Conservation (phyloP, 2,888 invertebrate genomes). For the Yponomeuta cagnagella region DNA sequence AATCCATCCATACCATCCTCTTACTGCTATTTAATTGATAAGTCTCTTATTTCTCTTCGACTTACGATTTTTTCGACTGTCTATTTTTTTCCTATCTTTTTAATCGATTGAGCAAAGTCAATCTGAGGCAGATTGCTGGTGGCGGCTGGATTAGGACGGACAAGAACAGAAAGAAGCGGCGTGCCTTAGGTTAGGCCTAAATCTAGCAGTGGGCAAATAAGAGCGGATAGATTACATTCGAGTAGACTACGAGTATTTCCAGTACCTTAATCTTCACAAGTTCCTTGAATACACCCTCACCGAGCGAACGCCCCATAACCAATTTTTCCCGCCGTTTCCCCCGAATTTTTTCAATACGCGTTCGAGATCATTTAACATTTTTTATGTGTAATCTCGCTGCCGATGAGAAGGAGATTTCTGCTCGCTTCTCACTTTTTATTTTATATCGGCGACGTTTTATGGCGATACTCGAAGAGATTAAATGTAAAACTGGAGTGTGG, state of each 20-base stretch:
- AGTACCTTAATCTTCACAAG: not conserved
- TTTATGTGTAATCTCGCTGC: constrained; percentile 72
- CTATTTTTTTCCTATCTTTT: no score
- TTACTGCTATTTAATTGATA: no score
- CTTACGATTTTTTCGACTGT: no score
- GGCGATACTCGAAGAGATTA: constrained; percentile 67
- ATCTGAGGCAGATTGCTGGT: no score
- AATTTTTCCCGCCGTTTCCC: constrained; percentile 60
- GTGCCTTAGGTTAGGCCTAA: no score
- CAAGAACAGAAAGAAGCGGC: no score
- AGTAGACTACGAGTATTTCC: not conserved
- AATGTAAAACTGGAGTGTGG: constrained; percentile 59
- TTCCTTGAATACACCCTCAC: constrained; percentile 25
- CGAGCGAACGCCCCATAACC: constrained; percentile 28
- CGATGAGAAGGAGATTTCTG: constrained; percentile 65
- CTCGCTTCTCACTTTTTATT: constrained; percentile 58
- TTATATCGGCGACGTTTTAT: constrained; percentile 57
- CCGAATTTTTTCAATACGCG: constrained; percentile 71
- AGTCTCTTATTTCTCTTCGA: no score
- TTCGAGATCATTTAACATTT: constrained; percentile 74
- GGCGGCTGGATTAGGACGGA: no score
- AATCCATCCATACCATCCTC: no score
- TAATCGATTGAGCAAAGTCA: no score
- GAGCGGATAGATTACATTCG: no score
- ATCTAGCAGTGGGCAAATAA: no score